Evolutionary conservation across 2,797 vertebrate genomes (phyloP).

Genomic region (Esox lucius): DNA sequence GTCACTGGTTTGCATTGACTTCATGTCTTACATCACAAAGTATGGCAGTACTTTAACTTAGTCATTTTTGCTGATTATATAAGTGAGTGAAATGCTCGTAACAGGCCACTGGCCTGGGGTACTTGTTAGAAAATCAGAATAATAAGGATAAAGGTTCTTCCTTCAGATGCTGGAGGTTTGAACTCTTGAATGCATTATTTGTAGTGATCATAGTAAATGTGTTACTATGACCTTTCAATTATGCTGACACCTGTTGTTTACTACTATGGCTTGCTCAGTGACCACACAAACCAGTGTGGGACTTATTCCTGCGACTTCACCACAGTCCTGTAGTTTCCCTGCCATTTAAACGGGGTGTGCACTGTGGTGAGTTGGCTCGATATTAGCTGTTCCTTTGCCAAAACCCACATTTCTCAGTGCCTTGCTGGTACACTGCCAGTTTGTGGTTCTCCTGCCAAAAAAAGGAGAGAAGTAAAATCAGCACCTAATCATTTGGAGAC

Average conservation of each 20-base stretch:
- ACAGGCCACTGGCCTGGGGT: constrained; percentile 48
- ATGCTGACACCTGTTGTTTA: neutral
- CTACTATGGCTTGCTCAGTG: neutral
- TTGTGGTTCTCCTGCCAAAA: constrained; percentile 68
- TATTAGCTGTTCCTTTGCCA: constrained; percentile 74
- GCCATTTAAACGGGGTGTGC: constrained; percentile 39
- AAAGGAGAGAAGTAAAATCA: constrained; percentile 44
- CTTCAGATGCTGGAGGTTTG: constrained; percentile 23
- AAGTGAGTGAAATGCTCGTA: neutral
- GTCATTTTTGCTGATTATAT: neutral
- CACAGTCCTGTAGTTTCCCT: constrained; percentile 40
- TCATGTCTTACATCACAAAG: neutral
- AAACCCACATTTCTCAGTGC: constrained; percentile 63
- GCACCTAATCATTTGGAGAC: constrained; percentile 65
- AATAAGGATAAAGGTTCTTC: constrained; percentile 12
- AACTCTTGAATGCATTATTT: neutral
- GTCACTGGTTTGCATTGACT: neutral
- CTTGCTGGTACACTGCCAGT: constrained; percentile 53
- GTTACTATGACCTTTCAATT: neutral
- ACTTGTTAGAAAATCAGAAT: constrained; percentile 46
- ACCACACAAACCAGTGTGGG: constrained; percentile 2
- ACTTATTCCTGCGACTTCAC: neutral
- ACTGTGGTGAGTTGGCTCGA: constrained; percentile 62
- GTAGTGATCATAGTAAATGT: neutral
- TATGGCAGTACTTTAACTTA: neutral